These are phyloP conservation scores for Onychorhynchus coronatus DNA, from an alignment of 2,113 vertebrate species.

Conservation along the genomic window DNA sequence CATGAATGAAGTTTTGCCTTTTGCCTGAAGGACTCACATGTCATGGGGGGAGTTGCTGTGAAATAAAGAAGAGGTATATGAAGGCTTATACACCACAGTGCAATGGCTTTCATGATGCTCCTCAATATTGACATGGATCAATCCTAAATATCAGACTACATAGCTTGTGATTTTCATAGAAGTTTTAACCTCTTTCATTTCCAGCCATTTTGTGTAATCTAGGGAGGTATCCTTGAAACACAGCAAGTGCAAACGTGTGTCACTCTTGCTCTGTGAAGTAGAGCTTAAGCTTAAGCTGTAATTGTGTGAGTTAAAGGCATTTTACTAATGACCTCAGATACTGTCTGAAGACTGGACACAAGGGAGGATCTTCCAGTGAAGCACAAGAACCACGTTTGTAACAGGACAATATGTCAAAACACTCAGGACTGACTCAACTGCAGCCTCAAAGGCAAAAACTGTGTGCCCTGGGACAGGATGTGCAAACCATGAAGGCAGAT, in stretches of 20 bases:
- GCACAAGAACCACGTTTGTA: not conserved
- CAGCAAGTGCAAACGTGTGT: not conserved
- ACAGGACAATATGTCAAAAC: not conserved
- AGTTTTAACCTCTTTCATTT: not conserved
- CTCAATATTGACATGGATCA: not conserved
- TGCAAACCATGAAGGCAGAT: not conserved
- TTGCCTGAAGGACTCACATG: not conserved
- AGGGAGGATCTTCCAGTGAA: not conserved
- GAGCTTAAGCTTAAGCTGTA: not conserved
- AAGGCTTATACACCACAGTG: accelerated
- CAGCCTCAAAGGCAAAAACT: not conserved
- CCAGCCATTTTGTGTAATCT: not conserved
- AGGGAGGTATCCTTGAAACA: not conserved
- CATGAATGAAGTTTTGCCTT: not conserved
- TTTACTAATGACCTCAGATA: not conserved
- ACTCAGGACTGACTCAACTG: accelerated
- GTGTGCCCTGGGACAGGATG: not conserved
- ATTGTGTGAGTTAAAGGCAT: not conserved
- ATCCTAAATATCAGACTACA: not conserved
- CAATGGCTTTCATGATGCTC: not conserved
- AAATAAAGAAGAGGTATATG: not conserved
- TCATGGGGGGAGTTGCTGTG: not conserved
- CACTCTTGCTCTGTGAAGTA: not conserved
- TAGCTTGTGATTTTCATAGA: not conserved
- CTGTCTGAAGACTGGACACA: not conserved